These are phyloP conservation scores for Sus scrofa DNA, from an alignment of 2,113 vertebrate species.

Conservation along the genomic window T2T-Sscrofa CM000812.6:26218501-26219000, in stretches of 20 bases:
- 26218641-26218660: background rate
- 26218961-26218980: no score
- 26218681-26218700: background rate
- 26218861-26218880: background rate
- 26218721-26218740: background rate
- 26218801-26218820: background rate
- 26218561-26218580: background rate
- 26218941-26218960: background rate
- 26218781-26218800: background rate
- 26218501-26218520: background rate
- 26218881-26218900: background rate
- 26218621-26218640: background rate
- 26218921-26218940: background rate
- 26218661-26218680: background rate
- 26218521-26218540: background rate
- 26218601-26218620: background rate
- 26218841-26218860: background rate
- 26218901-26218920: background rate
- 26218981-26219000: no score
- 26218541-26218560: background rate
- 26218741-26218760: background rate
- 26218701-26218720: rapidly evolving
- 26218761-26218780: background rate
- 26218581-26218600: background rate
- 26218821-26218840: background rate